A percentile compares a stretch with the other conserved stretches of the same genome.
Evolutionary conservation across 2,113 vertebrate species (phyloP).

Genomic region (Elgaria multicarinata): DNA sequence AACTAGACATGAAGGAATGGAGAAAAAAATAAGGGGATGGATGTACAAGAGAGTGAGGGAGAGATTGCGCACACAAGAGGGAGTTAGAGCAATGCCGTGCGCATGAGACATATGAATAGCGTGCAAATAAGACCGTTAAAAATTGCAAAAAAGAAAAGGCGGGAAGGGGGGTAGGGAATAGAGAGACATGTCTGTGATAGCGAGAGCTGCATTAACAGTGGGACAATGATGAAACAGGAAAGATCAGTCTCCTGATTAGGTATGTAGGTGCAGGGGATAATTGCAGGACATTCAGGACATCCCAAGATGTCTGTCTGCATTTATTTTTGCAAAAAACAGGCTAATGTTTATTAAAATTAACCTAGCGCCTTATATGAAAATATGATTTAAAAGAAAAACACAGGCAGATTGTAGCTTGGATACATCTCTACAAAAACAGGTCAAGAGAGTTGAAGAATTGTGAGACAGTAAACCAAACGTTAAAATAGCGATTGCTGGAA

Average conservation of each 20-base stretch:
- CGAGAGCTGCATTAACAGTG: not conserved
- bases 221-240: not conserved
- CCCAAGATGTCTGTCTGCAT: not conserved
- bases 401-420: not conserved
- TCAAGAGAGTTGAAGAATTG: not conserved
- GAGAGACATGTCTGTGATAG: not conserved
- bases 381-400: not conserved
- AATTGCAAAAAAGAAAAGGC: not conserved
- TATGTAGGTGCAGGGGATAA: not conserved
- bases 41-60: not conserved
- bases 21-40: not conserved
- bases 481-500: not conserved
- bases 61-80: not conserved
- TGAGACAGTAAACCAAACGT: not conserved
- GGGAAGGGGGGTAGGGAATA: too few relatives aligned
- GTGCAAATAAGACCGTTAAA: not conserved
- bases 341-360: not conserved
- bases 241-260: not conserved
- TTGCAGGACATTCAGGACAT: not conserved
- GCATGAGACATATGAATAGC: not conserved
- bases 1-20: not conserved
- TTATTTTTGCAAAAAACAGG: not conserved
- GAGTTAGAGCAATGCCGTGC: not conserved
- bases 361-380: not conserved
- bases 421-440: not conserved